These are phyloP conservation scores for Sinocyclocheilus rhinocerous DNA, from an alignment of 2,113 vertebrate species.

Conservation along the genomic window DNA sequence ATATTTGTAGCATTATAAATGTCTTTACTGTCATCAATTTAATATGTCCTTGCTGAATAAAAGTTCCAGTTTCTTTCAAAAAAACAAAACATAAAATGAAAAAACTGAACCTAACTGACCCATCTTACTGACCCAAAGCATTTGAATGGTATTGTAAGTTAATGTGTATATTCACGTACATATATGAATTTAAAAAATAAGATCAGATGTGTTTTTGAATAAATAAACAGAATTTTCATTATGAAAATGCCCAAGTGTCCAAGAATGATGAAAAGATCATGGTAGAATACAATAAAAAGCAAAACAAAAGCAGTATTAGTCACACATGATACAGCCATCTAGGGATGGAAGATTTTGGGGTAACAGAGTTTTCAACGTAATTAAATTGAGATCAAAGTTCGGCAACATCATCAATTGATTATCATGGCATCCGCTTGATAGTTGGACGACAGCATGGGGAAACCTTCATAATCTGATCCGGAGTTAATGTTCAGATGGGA, in stretches of 20 bases:
- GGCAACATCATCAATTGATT: constrained; percentile 53
- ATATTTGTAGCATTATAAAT: neutral
- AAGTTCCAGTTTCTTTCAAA: neutral
- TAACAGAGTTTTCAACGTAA: constrained; percentile 41
- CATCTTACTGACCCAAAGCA: neutral
- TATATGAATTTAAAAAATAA: neutral
- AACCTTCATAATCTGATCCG: constrained; percentile 39
- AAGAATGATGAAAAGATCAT: constrained; percentile 8
- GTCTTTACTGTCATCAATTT: neutral
- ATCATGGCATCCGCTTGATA: constrained; percentile 41
- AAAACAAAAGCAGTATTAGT: constrained; percentile 16
- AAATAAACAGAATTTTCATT: constrained; percentile 2
- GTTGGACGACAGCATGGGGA: constrained; percentile 24
- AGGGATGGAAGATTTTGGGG: constrained; percentile 31
- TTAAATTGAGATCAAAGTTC: constrained; percentile 63
- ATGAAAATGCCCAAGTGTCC: neutral
- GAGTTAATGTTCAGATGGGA: constrained; percentile 46
- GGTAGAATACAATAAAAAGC: constrained; percentile 24
- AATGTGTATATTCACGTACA: neutral
- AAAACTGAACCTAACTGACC: too few species aligned
- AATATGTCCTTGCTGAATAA: neutral
- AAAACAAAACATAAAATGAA: too few species aligned
- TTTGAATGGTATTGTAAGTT: neutral
- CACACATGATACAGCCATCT: constrained; percentile 8
- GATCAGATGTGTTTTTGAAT: neutral